Evolutionary conservation across 2,888 invertebrate genomes (phyloP), one percentile per base, ranked within the genome.

Genomic region (Rhyacophila evoluta): DNA sequence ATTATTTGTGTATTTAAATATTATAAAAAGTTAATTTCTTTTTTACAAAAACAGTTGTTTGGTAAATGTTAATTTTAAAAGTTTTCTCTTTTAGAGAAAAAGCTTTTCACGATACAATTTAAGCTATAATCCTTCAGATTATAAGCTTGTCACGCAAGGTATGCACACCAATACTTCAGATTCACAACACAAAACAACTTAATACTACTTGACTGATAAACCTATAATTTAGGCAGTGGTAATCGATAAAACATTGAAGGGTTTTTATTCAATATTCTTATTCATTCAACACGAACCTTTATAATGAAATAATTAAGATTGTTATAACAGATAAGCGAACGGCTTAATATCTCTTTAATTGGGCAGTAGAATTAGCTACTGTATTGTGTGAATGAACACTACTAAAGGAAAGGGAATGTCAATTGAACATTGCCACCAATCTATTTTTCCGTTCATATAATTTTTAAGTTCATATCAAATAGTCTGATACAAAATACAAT

Each of bases 281-380:
- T 74, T 77, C 75, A 74, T 75, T 77, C 71, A 41, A 72, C 74
- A 80, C 77, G 72, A 74, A 78, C 77, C 39, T 74, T 72, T 74
- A 80, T 80, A 80, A 80, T 73, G 77, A 80, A 77, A 77, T 77
- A 80, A 80, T 80, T 80, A 80, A 77, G 80, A 80, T 80, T 36
- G 77, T 68, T 75, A 77, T 78, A 71, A 33, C 27, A 77, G 80
- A 80, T 80, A 77, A 41, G n/a, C 15, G 38, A 27, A 78, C 77
- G 39, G 68, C 80, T 80, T 80, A 77, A 80, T 80, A 80, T 74
- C 67, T 41, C 75, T 75, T 75, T 80, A 80, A 80, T 80, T 80
- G 80, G 75, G 37, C 80, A 25, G 15, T 27, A 68, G 77, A 77
- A 77, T 75, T 77, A 71, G 77, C 37, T 36, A 70, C 41, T 75